These are phyloP conservation scores for Sarcophaga variegata DNA, from an alignment of 2,888 invertebrate genomes.

Conservation along the genomic window DNA sequence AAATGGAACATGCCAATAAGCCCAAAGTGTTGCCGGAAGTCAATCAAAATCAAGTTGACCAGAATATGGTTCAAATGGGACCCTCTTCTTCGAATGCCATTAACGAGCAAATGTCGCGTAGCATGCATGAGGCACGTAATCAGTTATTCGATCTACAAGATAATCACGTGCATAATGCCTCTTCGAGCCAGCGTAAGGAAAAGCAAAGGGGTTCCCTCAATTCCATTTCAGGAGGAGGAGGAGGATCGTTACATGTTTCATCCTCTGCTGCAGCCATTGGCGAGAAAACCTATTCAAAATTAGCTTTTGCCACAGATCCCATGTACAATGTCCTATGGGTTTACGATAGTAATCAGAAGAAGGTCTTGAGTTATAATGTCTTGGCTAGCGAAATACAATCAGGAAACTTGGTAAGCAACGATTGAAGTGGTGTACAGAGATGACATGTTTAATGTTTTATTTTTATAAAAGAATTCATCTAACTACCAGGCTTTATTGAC, in stretches of 20 bases:
- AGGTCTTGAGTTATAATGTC: conserved; percentile 90
- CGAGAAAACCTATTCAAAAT: conserved; percentile 79
- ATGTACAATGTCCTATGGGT: conserved; percentile 97
- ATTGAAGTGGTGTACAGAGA: background rate
- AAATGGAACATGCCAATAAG: conserved; percentile 85
- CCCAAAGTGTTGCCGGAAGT: conserved; percentile 76
- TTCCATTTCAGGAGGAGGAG: conserved; percentile 37
- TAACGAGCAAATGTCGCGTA: conserved; percentile 81
- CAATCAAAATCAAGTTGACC: conserved; percentile 79
- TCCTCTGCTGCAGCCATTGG: conserved; percentile 41
- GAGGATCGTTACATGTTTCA: conserved; percentile 30
- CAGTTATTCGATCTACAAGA: conserved; percentile 80
- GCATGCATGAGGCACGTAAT: conserved; percentile 81
- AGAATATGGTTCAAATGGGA: conserved; percentile 61
- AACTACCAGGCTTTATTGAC: conserved; percentile 86
- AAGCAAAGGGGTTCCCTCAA: conserved; percentile 57
- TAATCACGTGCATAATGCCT: conserved; percentile 72
- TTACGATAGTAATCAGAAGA: conserved; percentile 86
- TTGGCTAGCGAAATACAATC: conserved; percentile 87
- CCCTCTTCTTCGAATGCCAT: conserved; percentile 74
- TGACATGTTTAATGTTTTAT: background rate
- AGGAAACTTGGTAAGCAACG: conserved; percentile 74
- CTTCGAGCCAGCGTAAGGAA: conserved; percentile 63
- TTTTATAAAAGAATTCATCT: conserved; percentile 75
- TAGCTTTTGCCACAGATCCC: conserved; percentile 87